A percentile compares a stretch with the other conserved stretches of the same genome.
Conservation (phyloP, 2,888 invertebrate genomes). For the Drosophila anceps region DNA sequence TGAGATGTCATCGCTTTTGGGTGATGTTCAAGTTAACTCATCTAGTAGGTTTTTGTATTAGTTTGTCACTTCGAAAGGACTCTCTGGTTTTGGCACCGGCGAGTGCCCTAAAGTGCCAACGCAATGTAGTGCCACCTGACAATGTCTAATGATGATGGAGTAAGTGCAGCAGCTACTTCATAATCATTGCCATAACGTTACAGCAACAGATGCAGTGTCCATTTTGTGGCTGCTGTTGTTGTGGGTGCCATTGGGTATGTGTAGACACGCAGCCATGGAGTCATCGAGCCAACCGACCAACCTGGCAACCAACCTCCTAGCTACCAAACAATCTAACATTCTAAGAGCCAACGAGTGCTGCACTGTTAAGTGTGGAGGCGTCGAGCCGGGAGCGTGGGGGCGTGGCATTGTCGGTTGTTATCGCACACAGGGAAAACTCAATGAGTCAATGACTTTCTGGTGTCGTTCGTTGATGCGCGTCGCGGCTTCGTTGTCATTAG, state of each 20-base stretch:
- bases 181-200: conserved; percentile 62
- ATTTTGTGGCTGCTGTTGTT: conserved; percentile 21
- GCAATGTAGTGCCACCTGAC: conserved; percentile 62
- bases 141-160: conserved; percentile 75
- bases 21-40: conserved; percentile 39
- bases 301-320: conserved; percentile 53
- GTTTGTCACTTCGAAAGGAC: conserved; percentile 37
- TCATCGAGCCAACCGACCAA: conserved; percentile 53
- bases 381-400: conserved; percentile 11
- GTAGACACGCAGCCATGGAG: conserved; percentile 70
- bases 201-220: conserved; percentile 25
- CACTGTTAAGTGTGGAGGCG: conserved; percentile 40
- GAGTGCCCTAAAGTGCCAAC: conserved; percentile 59
- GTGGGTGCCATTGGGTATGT: conserved; percentile 46
- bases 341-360: conserved; percentile 66
- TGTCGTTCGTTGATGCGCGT: conserved; percentile 77
- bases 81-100: conserved; percentile 58
- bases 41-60: conserved; percentile 24
- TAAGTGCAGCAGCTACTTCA: conserved; percentile 65
- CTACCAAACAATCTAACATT: conserved; percentile 68
- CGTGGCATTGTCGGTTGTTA: conserved; percentile 50
- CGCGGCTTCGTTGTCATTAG: conserved; percentile 77
- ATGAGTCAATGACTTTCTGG: conserved; percentile 79
- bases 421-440: conserved; percentile 62
- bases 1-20: too few species aligned